These are phyloP conservation scores for Psix sp. DNA, from an alignment of 1,140 invertebrate genomes.

Conservation along the genomic window DNA sequence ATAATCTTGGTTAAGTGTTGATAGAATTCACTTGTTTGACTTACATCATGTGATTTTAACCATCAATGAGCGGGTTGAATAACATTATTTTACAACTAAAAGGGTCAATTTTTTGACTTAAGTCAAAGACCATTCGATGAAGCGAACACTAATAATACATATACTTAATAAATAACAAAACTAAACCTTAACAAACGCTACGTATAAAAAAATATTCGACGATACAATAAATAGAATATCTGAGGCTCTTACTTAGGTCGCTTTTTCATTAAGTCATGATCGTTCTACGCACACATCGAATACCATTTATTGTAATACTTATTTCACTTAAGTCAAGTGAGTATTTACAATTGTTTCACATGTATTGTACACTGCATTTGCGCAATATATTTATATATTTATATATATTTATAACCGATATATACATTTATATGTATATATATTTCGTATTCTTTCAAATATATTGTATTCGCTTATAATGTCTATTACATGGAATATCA, in stretches of 20 bases:
- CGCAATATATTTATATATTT: slow-evolving; percentile 40
- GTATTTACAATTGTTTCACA: slow-evolving; percentile 53
- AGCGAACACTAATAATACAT: slow-evolving; percentile 8
- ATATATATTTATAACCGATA: slow-evolving; percentile 36
- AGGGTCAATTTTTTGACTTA: no score
- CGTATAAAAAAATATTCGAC: slow-evolving; percentile 16
- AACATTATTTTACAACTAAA: no score
- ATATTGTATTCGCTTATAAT: slow-evolving; percentile 25
- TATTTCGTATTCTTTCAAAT: slow-evolving; percentile 33
- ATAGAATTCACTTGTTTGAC: no score
- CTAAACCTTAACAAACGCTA: no score
- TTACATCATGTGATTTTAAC: no score
- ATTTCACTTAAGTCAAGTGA: slow-evolving; percentile 31
- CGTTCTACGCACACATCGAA: slow-evolving; percentile 49
- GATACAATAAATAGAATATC: slow-evolving; percentile 25
- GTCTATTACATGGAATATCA: slow-evolving; percentile 69
- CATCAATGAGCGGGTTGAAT: no score
- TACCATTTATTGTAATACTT: slow-evolving; percentile 28
- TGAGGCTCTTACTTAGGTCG: slow-evolving; percentile 46
- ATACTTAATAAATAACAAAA: slow-evolving; percentile 13
- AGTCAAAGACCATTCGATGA: slow-evolving; percentile 7
- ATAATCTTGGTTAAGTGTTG: no score
- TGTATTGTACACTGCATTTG: slow-evolving; percentile 43
- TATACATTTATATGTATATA: slow-evolving; percentile 53
- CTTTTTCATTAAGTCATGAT: slow-evolving; percentile 47